phyloP scores from a whole-genome alignment of 2,888 invertebrate species.

The Celastrina argiolus region DNA sequence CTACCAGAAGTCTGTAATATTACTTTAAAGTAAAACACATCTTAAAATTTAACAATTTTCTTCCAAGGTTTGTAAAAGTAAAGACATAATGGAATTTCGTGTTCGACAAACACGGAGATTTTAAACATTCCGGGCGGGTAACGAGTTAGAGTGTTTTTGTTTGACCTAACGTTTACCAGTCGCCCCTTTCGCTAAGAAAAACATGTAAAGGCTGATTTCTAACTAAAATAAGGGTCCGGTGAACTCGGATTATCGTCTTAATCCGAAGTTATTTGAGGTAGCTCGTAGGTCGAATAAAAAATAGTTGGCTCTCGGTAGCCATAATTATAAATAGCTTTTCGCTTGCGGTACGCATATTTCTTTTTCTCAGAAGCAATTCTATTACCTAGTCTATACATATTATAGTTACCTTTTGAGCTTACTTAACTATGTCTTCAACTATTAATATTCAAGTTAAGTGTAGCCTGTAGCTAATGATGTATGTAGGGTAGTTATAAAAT shows the following conservation, averaged over 20 bases:
- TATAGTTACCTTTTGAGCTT: too few relatives aligned
- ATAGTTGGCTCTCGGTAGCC: not conserved
- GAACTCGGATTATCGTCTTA: not conserved
- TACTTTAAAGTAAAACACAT: not conserved
- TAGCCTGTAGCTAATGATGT: too few relatives aligned
- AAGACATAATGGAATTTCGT: constrained; percentile 1
- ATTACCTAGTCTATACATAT: too few relatives aligned
- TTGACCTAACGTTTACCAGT: constrained; percentile 11
- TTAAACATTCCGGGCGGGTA: constrained; percentile 1
- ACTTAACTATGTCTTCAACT: too few relatives aligned
- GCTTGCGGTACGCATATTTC: not conserved
- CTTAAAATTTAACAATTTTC: not conserved
- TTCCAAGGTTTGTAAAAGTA: not conserved
- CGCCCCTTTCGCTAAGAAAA: constrained; percentile 8
- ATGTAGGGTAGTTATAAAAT: too few relatives aligned
- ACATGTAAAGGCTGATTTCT: constrained; percentile 11
- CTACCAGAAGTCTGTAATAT: not conserved
- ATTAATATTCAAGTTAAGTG: too few relatives aligned
- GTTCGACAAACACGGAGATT: constrained; percentile 1
- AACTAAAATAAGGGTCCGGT: constrained; percentile 1
- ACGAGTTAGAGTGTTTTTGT: constrained; percentile 8
- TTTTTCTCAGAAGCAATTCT: too few relatives aligned
- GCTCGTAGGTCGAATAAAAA: not conserved
- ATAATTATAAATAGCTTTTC: not conserved
- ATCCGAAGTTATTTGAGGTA: not conserved